phyloP scores from a whole-genome alignment of 2,113 vertebrate species.

The Eurypyga helias region DNA sequence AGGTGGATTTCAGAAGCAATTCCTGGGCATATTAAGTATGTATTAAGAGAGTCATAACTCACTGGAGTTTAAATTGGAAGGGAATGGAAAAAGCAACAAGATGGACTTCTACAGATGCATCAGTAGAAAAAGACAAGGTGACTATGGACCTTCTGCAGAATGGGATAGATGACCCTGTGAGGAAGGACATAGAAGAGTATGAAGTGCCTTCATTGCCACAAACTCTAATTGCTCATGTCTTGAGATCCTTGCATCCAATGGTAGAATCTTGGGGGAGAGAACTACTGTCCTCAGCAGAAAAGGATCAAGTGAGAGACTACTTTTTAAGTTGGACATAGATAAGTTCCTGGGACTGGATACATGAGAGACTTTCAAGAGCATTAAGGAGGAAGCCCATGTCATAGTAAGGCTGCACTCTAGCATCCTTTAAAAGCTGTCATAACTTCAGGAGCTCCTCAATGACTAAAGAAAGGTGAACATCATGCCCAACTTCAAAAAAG shows the following conservation, averaged over 20 bases:
- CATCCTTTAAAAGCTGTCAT: not conserved
- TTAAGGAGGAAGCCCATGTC: not conserved
- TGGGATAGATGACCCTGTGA: not conserved
- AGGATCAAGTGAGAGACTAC: not conserved
- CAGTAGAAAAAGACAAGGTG: not conserved
- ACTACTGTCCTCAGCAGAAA: not conserved
- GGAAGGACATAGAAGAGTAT: not conserved
- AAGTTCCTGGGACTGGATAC: not conserved
- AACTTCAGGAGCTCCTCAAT: not conserved
- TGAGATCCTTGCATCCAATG: not conserved
- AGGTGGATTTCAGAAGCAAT: not conserved
- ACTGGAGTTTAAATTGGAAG: not conserved
- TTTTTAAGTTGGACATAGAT: not conserved
- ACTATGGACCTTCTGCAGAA: not conserved
- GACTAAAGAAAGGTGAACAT: not conserved
- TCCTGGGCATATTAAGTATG: accelerated
- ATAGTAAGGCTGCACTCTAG: not conserved
- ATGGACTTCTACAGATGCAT: not conserved
- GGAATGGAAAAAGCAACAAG: not conserved
- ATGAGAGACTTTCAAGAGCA: not conserved
- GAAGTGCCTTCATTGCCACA: not conserved
- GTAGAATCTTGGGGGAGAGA: not conserved
- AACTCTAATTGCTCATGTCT: not conserved
- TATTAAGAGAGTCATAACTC: not conserved
- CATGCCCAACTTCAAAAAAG: not conserved